Evolutionary conservation across 2,797 vertebrate genomes (phyloP).

Genomic region (Halcyon leucocephala): DNA sequence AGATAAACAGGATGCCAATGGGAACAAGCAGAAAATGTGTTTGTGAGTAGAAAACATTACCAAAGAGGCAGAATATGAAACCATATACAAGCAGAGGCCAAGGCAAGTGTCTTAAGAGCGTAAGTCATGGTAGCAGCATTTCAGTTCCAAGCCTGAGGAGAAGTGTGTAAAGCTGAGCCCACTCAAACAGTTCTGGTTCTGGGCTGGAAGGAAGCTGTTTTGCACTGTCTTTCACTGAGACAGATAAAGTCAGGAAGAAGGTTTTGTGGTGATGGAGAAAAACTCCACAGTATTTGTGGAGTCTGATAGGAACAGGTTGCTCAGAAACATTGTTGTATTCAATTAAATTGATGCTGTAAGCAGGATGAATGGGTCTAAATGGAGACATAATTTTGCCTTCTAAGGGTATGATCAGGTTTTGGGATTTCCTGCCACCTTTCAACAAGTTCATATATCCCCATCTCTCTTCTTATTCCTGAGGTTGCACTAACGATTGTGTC

Average conservation of each 20-base stretch:
- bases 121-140: neutral
- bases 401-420: neutral
- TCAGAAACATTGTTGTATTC: fast-evolving
- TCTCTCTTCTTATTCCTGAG: neutral
- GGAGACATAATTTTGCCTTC: neutral
- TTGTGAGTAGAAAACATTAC: neutral
- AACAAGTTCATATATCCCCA: neutral
- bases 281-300: neutral
- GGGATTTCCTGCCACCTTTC: neutral
- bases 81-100: fast-evolving
- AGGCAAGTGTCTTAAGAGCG: neutral
- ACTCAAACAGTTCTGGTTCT: neutral
- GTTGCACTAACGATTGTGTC: neutral
- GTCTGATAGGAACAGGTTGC: neutral
- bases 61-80: neutral
- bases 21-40: neutral
- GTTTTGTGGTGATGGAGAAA: neutral
- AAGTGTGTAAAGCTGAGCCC: neutral
- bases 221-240: fast-evolving
- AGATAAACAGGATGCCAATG: neutral
- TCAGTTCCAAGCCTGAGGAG: neutral
- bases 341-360: neutral
- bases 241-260: neutral
- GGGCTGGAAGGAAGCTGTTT: neutral
- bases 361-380: neutral